Evolutionary conservation across 2,888 invertebrate species (phyloP).

Genomic region (Halocaridina rubra): DNA sequence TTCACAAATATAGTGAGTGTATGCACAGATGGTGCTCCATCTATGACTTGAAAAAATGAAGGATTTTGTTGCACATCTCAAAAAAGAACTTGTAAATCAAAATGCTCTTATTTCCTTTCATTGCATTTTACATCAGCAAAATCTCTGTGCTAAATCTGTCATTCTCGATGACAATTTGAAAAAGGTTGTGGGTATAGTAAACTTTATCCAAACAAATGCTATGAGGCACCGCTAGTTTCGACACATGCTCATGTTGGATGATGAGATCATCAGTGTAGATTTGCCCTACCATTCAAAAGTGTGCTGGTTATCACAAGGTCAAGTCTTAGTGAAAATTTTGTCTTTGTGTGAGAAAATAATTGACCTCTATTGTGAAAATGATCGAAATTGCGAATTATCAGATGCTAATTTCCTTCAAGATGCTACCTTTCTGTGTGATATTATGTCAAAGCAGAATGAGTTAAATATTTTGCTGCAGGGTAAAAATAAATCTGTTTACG

Average conservation of each 20-base stretch:
- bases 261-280: too few species aligned
- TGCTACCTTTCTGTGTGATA: constrained; percentile 31
- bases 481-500: constrained; percentile 20
- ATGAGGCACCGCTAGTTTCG: too few species aligned
- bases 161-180: constrained; percentile 13
- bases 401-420: neutral
- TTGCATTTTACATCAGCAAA: constrained; percentile 18
- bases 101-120: constrained; percentile 19
- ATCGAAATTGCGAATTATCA: too few species aligned
- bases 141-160: too few species aligned
- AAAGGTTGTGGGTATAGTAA: neutral
- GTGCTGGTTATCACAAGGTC: too few species aligned
- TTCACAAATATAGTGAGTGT: neutral
- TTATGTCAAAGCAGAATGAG: constrained; percentile 30
- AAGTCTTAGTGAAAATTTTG: neutral
- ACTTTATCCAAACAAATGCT: too few species aligned
- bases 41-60: neutral
- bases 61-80: neutral
- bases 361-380: too few species aligned
- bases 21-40: neutral
- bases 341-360: neutral
- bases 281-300: too few species aligned
- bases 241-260: too few species aligned
- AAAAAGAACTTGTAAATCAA: neutral
- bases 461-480: constrained; percentile 29